Evolutionary conservation across 2,797 vertebrate species (phyloP).

Genomic region (Menidia menidia): DNA sequence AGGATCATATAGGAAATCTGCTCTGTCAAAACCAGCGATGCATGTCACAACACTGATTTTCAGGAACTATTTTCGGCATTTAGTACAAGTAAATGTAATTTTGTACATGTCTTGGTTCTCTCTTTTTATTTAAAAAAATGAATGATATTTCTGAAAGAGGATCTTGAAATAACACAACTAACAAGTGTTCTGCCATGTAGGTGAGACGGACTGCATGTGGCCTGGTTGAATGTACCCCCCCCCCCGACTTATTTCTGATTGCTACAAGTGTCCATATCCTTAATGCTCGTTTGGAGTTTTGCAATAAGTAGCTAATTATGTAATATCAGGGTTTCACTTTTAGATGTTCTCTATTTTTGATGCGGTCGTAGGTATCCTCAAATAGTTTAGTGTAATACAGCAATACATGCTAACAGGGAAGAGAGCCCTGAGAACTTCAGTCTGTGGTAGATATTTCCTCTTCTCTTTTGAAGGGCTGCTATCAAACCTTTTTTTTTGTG

Average conservation of each 20-base stretch:
- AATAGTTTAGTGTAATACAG: slow-evolving; percentile 30
- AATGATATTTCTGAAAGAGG: slow-evolving; percentile 52
- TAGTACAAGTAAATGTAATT: slow-evolving; percentile 23
- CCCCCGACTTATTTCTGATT: slow-evolving; percentile 63
- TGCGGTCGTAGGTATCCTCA: slow-evolving; percentile 43
- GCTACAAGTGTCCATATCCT: slow-evolving; percentile 59
- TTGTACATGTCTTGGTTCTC: background rate
- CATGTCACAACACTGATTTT: slow-evolving; percentile 54
- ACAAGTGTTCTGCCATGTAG: slow-evolving; percentile 12
- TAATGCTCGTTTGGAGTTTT: slow-evolving; percentile 44
- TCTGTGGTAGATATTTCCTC: slow-evolving; percentile 70
- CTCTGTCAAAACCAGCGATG: slow-evolving; percentile 48
- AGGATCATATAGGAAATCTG: slow-evolving; percentile 21
- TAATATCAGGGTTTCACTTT: slow-evolving; percentile 64
- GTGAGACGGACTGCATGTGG: slow-evolving; percentile 31
- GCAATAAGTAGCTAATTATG: slow-evolving; percentile 48
- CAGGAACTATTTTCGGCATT: slow-evolving; percentile 25
- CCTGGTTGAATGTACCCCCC: slow-evolving; percentile 67
- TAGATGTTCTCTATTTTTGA: slow-evolving; percentile 52
- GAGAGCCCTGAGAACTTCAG: slow-evolving; percentile 55
- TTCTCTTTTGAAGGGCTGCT: slow-evolving; percentile 51
- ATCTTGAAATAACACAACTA: slow-evolving; percentile 57
- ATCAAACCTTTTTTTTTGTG: slow-evolving; percentile 33
- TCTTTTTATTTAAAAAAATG: slow-evolving; percentile 4
- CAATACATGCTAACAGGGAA: slow-evolving; percentile 32